Conservation (phyloP, 2,113 vertebrate species). For the Hemicordylus capensis region DNA sequence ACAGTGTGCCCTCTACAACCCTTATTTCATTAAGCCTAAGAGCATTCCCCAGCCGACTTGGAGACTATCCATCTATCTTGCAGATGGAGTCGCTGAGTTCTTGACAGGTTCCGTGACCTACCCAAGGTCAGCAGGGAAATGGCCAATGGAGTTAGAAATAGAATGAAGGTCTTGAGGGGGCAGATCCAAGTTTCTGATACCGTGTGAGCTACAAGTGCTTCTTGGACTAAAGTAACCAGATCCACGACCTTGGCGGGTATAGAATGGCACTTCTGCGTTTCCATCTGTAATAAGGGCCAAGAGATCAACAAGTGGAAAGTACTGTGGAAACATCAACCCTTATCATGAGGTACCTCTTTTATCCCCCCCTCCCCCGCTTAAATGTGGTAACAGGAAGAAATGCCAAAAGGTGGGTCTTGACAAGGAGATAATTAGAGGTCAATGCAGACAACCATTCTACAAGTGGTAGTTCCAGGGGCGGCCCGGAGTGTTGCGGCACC, state of each 20-base stretch:
- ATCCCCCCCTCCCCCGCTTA: not conserved
- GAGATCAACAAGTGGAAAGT: constrained; percentile 1
- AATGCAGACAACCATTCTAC: not conserved
- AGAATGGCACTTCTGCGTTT: not conserved
- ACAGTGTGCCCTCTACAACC: not conserved
- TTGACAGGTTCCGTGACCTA: not conserved
- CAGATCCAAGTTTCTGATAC: not conserved
- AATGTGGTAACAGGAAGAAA: not conserved
- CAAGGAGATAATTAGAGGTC: not conserved
- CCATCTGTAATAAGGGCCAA: constrained; percentile 3
- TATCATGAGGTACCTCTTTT: not conserved
- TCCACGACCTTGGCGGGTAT: not conserved
- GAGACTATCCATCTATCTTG: not conserved
- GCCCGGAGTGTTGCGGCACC: no score
- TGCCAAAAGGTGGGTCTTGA: not conserved
- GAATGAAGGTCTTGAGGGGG: not conserved
- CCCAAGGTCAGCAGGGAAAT: not conserved
- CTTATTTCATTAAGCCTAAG: not conserved
- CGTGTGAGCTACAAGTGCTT: constrained; percentile 3
- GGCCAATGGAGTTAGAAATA: not conserved
- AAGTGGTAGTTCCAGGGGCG: not conserved
- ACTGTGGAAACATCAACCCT: not conserved
- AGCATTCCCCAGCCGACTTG: not conserved
- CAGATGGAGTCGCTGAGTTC: constrained; percentile 6
- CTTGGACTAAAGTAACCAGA: not conserved